Evolutionary conservation across 2,888 invertebrate genomes (phyloP).

Genomic region (Ctenicera cuprea): DNA sequence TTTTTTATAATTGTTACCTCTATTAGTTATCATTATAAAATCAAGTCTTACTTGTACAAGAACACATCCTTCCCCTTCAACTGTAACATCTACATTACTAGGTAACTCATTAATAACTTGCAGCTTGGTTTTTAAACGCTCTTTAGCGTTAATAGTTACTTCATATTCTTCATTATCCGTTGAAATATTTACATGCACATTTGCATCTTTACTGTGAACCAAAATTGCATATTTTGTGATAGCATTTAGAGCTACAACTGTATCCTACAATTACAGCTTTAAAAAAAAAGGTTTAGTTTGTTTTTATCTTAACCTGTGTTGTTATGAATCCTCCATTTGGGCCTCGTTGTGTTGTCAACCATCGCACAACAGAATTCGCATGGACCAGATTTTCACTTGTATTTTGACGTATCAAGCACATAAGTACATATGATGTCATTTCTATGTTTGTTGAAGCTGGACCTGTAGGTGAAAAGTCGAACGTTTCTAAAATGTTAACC

Average conservation of each 20-base stretch:
- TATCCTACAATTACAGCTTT: slow-evolving; percentile 71
- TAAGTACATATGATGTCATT: slow-evolving; percentile 80
- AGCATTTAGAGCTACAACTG: slow-evolving; percentile 78
- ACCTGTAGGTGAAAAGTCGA: slow-evolving; percentile 63
- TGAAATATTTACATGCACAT: slow-evolving; percentile 72
- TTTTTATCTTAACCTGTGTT: slow-evolving; percentile 76
- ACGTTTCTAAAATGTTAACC: background rate
- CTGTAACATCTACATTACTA: slow-evolving; percentile 71
- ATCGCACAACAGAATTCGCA: slow-evolving; percentile 79
- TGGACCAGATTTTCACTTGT: slow-evolving; percentile 74
- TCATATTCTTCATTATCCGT: slow-evolving; percentile 70
- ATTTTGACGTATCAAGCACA: slow-evolving; percentile 75
- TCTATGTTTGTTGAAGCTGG: slow-evolving; percentile 79
- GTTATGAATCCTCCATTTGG: slow-evolving; percentile 84
- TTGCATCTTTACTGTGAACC: slow-evolving; percentile 70
- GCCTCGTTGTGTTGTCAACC: slow-evolving; percentile 83
- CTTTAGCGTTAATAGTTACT: slow-evolving; percentile 71
- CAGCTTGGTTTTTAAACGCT: slow-evolving; percentile 73
- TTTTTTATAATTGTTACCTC: too few species aligned
- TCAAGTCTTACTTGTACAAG: slow-evolving; percentile 74
- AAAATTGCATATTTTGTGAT: slow-evolving; percentile 75
- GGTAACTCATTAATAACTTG: slow-evolving; percentile 71
- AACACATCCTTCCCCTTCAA: slow-evolving; percentile 76
- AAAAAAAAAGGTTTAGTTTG: background rate
- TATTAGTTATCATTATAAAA: too few species aligned